phyloP scores from a whole-genome alignment of 2,888 invertebrate genomes.

The Clanis bilineata region DNA sequence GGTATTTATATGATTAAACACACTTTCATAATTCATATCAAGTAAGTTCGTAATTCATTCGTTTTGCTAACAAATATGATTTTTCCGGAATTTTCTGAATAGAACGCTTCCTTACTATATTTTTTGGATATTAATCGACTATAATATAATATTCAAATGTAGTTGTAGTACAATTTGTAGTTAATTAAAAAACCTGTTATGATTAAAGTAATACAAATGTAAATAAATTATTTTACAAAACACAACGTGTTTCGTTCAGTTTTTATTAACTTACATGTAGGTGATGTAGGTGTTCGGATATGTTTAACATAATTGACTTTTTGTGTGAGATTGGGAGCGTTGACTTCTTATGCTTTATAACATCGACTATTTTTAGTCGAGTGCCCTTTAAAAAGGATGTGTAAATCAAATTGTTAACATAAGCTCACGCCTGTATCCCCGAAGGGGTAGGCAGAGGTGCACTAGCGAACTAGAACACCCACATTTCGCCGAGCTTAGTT shows the following conservation, averaged over 20 bases:
- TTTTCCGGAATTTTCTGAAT: neutral
- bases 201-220: slow-evolving; percentile 23
- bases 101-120: neutral
- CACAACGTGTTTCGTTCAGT: neutral
- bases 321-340: neutral
- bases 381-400: neutral
- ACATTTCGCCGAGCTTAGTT: no score
- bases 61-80: neutral
- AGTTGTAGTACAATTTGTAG: slow-evolving; percentile 25
- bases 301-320: neutral
- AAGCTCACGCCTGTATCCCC: no score
- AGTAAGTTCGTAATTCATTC: no score
- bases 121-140: neutral
- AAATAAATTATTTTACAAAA: slow-evolving; percentile 30
- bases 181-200: slow-evolving; percentile 17
- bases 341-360: neutral
- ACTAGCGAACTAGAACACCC: no score
- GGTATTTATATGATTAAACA: no score
- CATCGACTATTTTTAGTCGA: neutral
- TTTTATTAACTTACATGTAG: no score
- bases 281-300: neutral
- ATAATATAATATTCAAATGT: slow-evolving; percentile 20
- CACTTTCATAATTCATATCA: no score
- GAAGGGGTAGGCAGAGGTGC: no score
- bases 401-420: no score